Evolutionary conservation across 2,888 invertebrate species (phyloP), one percentile per base, ranked within the genome.

Genomic region (Trimorus sp.): DNA sequence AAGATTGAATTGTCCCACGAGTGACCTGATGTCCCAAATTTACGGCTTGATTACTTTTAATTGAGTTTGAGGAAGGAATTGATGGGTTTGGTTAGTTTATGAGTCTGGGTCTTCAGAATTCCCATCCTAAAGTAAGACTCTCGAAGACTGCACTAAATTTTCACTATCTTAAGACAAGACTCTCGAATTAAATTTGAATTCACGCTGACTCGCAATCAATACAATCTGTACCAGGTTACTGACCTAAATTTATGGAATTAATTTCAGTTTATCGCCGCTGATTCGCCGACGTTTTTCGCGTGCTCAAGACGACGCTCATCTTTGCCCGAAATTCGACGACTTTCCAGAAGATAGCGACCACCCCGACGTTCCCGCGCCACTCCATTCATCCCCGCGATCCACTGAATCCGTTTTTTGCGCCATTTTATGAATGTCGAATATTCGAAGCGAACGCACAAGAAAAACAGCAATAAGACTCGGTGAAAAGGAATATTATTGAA

Each of bases 211-310:
- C 11, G 48, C 11, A 58, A 71, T 71, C 62, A 71, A 71, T 71
- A 71, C 53, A 49, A 71, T 62, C 60, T 62, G 62, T 40, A 71
- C 36, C 62, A 53, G 71, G 71, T 62, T 45, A 62, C 62, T 62
- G 71, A 60, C 71, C 71, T 62, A 71, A 71, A 71, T 71, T 62
- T 53, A 14, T 45, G 8, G 42, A 45, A 71, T 71, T 40, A 70
- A 51, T 70, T 60, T 40, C 49, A 8, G 36, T 16, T 59, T 26
- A 26, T 26, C 16, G 8, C 16, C 60, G 58, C 16, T 9, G 26
- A 26, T 16, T 11, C 3, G 36, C 26, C 36, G 1, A 9, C 8
- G 54, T 8, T 26, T 26, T 26, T 26, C 12, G 15, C 36, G 15
- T 26, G 36, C n/a, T 45, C n/a, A 16, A 26, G 7, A 6, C 3